These are phyloP conservation scores for Zygothrica quintamaculata DNA, from an alignment of 2,888 invertebrate genomes.

Conservation along the genomic window DNA sequence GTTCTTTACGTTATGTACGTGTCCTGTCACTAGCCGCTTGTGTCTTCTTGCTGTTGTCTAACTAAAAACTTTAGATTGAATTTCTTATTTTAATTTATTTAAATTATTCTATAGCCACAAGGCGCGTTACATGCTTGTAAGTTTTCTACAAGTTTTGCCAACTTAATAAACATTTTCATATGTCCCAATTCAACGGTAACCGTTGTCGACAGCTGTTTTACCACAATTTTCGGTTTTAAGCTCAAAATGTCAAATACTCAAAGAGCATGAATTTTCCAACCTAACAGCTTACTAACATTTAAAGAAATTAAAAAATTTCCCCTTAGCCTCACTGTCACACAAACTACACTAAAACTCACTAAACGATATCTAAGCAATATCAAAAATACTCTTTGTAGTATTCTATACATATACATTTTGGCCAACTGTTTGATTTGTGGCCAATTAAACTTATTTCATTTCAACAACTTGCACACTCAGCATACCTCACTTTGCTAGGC, in stretches of 20 bases:
- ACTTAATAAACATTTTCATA: slow-evolving; percentile 64
- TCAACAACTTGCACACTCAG: too few relatives aligned
- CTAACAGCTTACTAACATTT: slow-evolving; percentile 19
- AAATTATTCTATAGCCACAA: slow-evolving; percentile 30
- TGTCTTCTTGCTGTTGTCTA: slow-evolving; percentile 7
- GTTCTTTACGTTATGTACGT: neutral
- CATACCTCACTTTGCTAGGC: neutral
- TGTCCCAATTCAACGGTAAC: neutral
- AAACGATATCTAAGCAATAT: too few relatives aligned
- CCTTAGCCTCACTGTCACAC: too few relatives aligned
- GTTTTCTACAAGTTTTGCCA: slow-evolving; percentile 43
- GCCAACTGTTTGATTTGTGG: too few relatives aligned
- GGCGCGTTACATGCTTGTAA: slow-evolving; percentile 26
- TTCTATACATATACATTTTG: too few relatives aligned
- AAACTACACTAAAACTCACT: too few relatives aligned
- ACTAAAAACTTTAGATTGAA: slow-evolving; percentile 60
- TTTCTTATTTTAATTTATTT: slow-evolving; percentile 52
- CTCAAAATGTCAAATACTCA: slow-evolving; percentile 10
- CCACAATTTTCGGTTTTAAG: slow-evolving; percentile 19
- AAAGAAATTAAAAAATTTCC: slow-evolving; percentile 2
- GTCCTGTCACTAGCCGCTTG: slow-evolving; percentile 7
- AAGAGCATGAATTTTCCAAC: neutral
- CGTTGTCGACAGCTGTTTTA: slow-evolving; percentile 46
- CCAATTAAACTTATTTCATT: too few relatives aligned
- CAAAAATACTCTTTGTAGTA: too few relatives aligned